phyloP scores from a whole-genome alignment of 2,113 vertebrate genomes.

The Passer montanus region DNA sequence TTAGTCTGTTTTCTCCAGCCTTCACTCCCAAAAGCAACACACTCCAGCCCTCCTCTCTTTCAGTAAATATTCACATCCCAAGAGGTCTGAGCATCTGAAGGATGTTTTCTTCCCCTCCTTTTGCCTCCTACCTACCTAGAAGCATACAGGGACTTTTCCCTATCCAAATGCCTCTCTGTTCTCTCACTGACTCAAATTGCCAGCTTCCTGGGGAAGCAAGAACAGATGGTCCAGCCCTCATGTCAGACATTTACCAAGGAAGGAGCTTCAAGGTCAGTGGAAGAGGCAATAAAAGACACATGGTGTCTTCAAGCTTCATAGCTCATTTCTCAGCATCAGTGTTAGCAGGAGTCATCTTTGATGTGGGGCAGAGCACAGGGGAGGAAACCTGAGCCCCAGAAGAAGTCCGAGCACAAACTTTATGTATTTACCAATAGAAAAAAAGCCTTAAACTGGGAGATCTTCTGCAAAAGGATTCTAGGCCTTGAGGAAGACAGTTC shows the following conservation, averaged over 20 bases:
- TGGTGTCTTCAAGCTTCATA: constrained; percentile 35
- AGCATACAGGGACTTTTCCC: background rate
- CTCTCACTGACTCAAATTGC: background rate
- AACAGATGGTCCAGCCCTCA: constrained; percentile 27
- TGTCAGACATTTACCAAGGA: background rate
- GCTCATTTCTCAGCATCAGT: background rate
- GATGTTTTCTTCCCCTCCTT: background rate
- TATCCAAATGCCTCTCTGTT: background rate
- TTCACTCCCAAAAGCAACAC: background rate
- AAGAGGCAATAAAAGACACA: constrained; percentile 17
- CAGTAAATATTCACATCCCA: background rate
- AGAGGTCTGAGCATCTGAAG: background rate
- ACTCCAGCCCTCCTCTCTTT: background rate
- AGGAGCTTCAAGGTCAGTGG: constrained; percentile 21
- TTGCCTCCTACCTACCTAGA: background rate
- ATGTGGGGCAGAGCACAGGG: background rate
- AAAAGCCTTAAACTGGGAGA: background rate
- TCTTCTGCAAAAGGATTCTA: background rate
- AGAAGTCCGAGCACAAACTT: background rate
- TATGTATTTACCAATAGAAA: background rate
- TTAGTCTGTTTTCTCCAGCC: background rate
- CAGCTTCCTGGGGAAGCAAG: background rate
- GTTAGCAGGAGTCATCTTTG: background rate
- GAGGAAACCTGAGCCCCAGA: background rate
- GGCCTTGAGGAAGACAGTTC: background rate